Base-by-base conservation (phyloP, 1,140 invertebrate species). In the Glossosoma conforme region DNA sequence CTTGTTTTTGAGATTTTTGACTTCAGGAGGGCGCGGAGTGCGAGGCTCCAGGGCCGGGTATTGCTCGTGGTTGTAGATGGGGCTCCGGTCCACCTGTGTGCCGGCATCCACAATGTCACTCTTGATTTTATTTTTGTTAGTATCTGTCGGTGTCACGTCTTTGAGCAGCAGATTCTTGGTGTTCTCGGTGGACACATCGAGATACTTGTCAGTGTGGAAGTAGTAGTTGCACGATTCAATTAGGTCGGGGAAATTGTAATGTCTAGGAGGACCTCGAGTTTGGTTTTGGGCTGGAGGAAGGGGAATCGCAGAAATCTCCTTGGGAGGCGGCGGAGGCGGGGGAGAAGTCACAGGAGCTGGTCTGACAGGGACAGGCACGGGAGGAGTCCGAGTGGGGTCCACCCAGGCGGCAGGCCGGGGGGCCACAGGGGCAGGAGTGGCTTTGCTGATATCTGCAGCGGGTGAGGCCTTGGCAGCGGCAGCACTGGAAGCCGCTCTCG, bases 401-500 rank as follows among this genome's bases (percentile, higher is more conserved):
- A 85, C 85, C 62, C 87, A 87, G 28, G 84, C 86, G 20, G 81
- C 82, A 50, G 80, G 81, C n/a, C 62, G 59, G 30, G 61, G 62
- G 42, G 33, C 60, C 50, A 57, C 59, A 32, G 60, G 76, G 2
- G 77, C 74, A 11, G 37, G 19, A 36, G 46, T 13, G n/a, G n/a
- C n/a, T n/a, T n/a, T n/a, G n/a, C n/a, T n/a, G n/a, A n/a, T n/a
- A n/a, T n/a, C n/a, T 10, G 21, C 30, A 9, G 21, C 25, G 2
- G 44, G 45, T 6, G 46, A 20, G 3, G 48, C 44, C 9, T 32
- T 42, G 15, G 38, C 44, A n/a, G 47, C 43, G 14, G 44, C 42
- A 2, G 37, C 30, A 15, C 35, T 35, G 25, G 38, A 65, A n/a
- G 75, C 68, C 62, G 78, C 83, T 33, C 80, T 77, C 14, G 84